Evolutionary conservation across 2,797 vertebrate species (phyloP), one percentile per base, ranked within the genome.

Genomic region (Siniperca scherzeri): DNA sequence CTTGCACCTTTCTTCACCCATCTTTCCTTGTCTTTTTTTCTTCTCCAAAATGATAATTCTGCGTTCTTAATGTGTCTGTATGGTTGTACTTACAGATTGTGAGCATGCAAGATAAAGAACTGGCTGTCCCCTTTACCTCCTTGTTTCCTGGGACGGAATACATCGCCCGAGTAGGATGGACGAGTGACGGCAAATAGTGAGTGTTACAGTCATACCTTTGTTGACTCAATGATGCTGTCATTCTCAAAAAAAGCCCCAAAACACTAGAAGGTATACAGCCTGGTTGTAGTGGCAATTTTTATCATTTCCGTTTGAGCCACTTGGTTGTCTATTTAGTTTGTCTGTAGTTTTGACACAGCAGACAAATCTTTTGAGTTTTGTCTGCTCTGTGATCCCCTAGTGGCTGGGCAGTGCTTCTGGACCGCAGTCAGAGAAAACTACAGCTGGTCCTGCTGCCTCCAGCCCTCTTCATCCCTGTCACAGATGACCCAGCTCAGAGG

Each of bases 151-250:
- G 92, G 1, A 98, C 96, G 55, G 98, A 99, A 89, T 99, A 99
- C 94, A 97, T 99, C 4, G 97, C 98, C 52, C 96, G 98, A 82
- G 98, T 97, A 0, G 98, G 98, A 80, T 99, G 98, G 98, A 99
- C 98, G 1, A 96, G 91, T 48, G 98, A 99, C 0, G 98, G 98
- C 87, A 98, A 97, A 96, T 99, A 96, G 98, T 99, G 92, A 91
- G 96, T 91, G 73, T 60, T 30, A 1, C 16, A n/a, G 0, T 40
- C 0, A 17, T 52, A 44, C 27, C 38, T 56, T 12, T 42, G 21
- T 27, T 55, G 2, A 44, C 8, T 33, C 25, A 30, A 8, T 64
- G 22, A 80, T 67, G 38, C 17, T 44, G 19, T 48, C 44, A 8
- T 60, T 70, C 65, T 74, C 40, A 12, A 72, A 46, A 55, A 42